Conservation (phyloP, 1,140 invertebrate genomes). For the Tyrophagus putrescentiae region DNA sequence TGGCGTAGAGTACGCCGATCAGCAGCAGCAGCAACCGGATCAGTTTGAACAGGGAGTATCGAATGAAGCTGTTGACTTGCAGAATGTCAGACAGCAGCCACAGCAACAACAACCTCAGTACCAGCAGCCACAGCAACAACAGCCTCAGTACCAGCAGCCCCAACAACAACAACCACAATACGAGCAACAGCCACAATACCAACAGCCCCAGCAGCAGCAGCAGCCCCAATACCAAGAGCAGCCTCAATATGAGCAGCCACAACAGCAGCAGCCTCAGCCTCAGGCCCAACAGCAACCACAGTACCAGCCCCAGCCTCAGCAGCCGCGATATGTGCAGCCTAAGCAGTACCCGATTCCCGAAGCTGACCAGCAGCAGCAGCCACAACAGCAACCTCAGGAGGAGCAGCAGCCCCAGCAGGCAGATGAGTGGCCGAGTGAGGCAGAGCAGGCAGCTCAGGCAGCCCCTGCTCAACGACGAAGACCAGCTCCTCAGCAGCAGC, state of each 20-base stretch:
- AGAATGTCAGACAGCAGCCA: background rate
- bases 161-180: constrained; percentile 1
- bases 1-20: background rate
- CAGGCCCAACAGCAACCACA: background rate
- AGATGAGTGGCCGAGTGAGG: constrained; percentile 2
- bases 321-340: background rate
- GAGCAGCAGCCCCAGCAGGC: background rate
- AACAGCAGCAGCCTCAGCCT: background rate
- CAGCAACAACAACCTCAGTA: background rate
- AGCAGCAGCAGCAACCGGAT: background rate
- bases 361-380: too few species aligned
- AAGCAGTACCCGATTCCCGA: background rate
- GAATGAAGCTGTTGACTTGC: background rate
- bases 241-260: background rate
- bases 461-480: too few species aligned
- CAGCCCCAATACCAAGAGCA: background rate
- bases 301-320: background rate
- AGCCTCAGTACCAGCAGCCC: background rate
- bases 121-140: constrained; percentile 5
- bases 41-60: background rate
- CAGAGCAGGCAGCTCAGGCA: too few species aligned
- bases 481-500: background rate
- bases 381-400: background rate
- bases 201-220: background rate
- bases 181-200: background rate